phyloP scores from a whole-genome alignment of 2,888 invertebrate species.

The Ochropleura leucogaster region DNA sequence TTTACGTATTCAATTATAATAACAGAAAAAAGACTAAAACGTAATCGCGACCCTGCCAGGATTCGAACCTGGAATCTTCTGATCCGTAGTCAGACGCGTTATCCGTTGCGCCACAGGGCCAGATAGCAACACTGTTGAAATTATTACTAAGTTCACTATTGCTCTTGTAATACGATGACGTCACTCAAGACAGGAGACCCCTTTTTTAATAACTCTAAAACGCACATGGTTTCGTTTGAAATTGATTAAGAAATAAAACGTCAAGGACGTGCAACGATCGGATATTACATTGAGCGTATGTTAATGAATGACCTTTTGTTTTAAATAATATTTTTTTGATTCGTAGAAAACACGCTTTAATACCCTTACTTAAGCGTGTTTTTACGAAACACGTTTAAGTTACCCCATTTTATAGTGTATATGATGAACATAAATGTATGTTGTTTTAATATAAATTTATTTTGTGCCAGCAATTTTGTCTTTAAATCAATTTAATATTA shows the following conservation, averaged over 20 bases:
- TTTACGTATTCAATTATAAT: background rate
- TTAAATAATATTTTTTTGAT: background rate
- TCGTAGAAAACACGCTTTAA: too few species aligned
- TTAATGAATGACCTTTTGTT: background rate
- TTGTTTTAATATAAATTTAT: too few species aligned
- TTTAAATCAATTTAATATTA: too few species aligned
- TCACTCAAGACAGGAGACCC: constrained; percentile 14
- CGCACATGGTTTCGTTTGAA: background rate
- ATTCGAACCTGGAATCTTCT: constrained; percentile 93
- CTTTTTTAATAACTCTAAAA: background rate
- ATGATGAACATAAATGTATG: too few species aligned
- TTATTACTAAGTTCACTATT: constrained; percentile 6
- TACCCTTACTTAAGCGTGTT: too few species aligned
- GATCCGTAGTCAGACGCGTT: constrained; percentile 94
- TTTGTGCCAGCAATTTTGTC: too few species aligned
- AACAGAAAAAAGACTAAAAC: constrained; percentile 54
- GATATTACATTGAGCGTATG: background rate
- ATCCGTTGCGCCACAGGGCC: constrained; percentile 93
- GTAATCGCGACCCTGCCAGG: constrained; percentile 90
- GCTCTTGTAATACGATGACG: constrained; percentile 25
- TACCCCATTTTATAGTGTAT: too few species aligned
- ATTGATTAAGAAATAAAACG: background rate
- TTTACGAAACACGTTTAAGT: too few species aligned
- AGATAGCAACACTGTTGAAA: background rate
- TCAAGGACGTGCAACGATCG: background rate